Percentiles rank a stretch among this genome's conserved stretches.
phyloP scores from a whole-genome alignment of 2,888 invertebrate species.

The Noctua pronuba region DNA sequence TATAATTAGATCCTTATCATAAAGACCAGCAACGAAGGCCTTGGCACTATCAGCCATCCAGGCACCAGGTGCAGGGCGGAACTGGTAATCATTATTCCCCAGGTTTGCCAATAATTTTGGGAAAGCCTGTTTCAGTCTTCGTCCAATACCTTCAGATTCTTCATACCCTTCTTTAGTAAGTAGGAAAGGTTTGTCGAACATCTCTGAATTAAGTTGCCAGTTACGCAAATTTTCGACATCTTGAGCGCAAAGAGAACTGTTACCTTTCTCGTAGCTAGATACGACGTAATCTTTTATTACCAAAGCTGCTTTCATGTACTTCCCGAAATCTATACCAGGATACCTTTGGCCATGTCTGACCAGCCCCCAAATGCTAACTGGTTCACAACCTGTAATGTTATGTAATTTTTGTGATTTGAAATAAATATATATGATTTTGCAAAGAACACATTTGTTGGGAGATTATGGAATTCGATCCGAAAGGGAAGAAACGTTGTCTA shows the following conservation, averaged over 20 bases:
- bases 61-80: conserved; percentile 90
- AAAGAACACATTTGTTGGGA: neutral
- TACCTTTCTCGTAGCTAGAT: conserved; percentile 78
- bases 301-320: conserved; percentile 78
- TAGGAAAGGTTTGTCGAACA: conserved; percentile 75
- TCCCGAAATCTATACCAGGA: conserved; percentile 72
- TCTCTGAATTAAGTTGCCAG: conserved; percentile 75
- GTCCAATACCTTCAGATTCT: conserved; percentile 92
- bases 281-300: conserved; percentile 75
- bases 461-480: neutral
- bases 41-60: conserved; percentile 91
- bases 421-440: neutral
- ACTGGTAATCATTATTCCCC: conserved; percentile 85
- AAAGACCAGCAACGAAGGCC: conserved; percentile 90
- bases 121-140: conserved; percentile 80
- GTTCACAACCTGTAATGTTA: conserved; percentile 78
- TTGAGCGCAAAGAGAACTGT: conserved; percentile 84
- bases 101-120: conserved; percentile 86
- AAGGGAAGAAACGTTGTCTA: neutral
- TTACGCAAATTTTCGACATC: conserved; percentile 82
- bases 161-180: conserved; percentile 87
- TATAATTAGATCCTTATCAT: conserved; percentile 65
- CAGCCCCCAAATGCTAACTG: conserved; percentile 83
- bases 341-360: conserved; percentile 81
- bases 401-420: neutral